These are phyloP conservation scores for Pectinophora gossypiella DNA, from an alignment of 1,140 invertebrate species.

Conservation along the genomic window DNA sequence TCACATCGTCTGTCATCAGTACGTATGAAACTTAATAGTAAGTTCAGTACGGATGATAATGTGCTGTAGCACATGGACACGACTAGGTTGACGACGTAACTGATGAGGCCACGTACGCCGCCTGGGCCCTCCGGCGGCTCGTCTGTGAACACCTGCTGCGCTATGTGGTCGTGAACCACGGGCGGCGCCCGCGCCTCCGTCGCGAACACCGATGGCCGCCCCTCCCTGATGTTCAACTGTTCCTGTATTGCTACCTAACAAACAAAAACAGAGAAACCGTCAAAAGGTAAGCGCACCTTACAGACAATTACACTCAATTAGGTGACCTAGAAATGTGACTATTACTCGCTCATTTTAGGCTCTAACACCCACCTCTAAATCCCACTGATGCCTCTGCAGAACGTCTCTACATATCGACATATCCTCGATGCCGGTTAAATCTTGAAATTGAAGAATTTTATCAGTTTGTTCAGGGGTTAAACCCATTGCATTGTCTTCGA, in stretches of 20 bases:
- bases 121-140: conserved; percentile 76
- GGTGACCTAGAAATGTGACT: conserved; percentile 9
- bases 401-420: conserved; percentile 92
- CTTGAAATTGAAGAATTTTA: conserved; percentile 92
- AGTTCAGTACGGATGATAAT: conserved; percentile 83
- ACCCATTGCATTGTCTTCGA: conserved; percentile 74
- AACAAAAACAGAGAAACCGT: conserved; percentile 4
- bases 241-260: conserved; percentile 86
- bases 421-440: conserved; percentile 96
- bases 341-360: not conserved
- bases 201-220: conserved; percentile 86
- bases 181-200: conserved; percentile 83
- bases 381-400: conserved; percentile 93
- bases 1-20: conserved; percentile 88
- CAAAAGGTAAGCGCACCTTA: too few species aligned
- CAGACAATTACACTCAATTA: not conserved
- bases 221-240: conserved; percentile 92
- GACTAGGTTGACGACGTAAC: conserved; percentile 84
- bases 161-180: conserved; percentile 84
- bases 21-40: conserved; percentile 86
- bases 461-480: conserved; percentile 87
- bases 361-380: conserved; percentile 82
- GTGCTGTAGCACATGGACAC: conserved; percentile 89
- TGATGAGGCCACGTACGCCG: conserved; percentile 79
- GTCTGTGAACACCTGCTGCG: conserved; percentile 81